Percentiles rank a stretch among this genome's conserved stretches.
Conservation (phyloP, 2,113 vertebrate genomes). For the Argyrosomus japonicus region DNA sequence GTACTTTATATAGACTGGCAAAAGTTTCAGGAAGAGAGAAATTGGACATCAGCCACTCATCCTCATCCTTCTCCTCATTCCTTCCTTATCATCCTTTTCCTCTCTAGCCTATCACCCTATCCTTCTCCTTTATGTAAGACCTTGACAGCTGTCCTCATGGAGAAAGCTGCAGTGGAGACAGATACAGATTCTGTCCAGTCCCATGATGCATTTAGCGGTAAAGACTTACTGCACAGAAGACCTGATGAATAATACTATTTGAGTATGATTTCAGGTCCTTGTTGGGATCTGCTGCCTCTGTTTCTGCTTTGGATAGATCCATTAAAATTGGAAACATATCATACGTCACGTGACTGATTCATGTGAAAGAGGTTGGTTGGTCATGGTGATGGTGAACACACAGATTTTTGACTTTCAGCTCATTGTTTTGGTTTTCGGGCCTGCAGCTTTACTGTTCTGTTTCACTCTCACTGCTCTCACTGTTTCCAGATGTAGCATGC, state of each 20-base stretch:
- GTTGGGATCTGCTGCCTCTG: not conserved
- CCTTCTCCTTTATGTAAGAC: slow-evolving; percentile 40
- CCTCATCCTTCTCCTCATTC: not conserved
- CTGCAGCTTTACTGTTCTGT: not conserved
- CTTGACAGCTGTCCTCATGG: slow-evolving; percentile 41
- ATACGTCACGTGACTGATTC: not conserved
- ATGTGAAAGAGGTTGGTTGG: not conserved
- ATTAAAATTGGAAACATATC: too few relatives aligned
- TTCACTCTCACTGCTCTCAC: not conserved
- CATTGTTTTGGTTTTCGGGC: not conserved
- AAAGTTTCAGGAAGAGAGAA: slow-evolving; percentile 27
- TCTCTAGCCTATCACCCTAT: slow-evolving; percentile 1
- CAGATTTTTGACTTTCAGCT: not conserved
- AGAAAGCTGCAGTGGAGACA: slow-evolving; percentile 31
- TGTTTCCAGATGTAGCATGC: not conserved
- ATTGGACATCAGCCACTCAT: slow-evolving; percentile 47
- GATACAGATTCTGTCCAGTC: slow-evolving; percentile 20
- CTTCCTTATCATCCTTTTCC: slow-evolving; percentile 33
- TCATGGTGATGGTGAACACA: not conserved
- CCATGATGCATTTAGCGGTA: slow-evolving; percentile 16
- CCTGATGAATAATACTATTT: not conserved
- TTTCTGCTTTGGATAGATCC: not conserved
- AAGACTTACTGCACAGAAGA: not conserved
- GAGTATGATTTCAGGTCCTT: not conserved
- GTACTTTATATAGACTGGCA: not conserved